phyloP scores from a whole-genome alignment of 2,113 vertebrate genomes.

The Thalassoma bifasciatum region DNA sequence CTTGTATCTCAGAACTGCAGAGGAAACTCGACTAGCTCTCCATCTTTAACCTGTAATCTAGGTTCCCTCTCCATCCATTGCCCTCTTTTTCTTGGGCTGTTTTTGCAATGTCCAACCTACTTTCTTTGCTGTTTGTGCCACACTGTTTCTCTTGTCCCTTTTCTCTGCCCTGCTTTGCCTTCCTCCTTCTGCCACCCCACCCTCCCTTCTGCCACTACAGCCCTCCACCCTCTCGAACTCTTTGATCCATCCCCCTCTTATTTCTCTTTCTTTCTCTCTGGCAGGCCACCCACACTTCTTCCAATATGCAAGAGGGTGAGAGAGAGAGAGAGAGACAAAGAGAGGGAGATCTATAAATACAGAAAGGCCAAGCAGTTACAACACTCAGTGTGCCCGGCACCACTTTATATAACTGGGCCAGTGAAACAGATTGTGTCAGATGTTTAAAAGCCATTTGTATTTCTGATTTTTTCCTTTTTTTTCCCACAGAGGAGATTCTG shows the following conservation, averaged over 20 bases:
- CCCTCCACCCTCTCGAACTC: constrained; percentile 47
- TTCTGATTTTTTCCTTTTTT: constrained; percentile 33
- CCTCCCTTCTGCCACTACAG: constrained; percentile 47
- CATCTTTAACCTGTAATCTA: constrained; percentile 20
- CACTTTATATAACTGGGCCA: constrained; percentile 76
- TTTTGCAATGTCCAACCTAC: constrained; percentile 40
- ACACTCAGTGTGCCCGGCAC: constrained; percentile 58
- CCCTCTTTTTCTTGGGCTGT: constrained; percentile 5
- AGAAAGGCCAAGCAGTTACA: constrained; percentile 68
- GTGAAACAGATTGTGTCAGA: constrained; percentile 61
- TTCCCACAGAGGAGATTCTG: constrained; percentile 41
- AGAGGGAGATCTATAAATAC: constrained; percentile 79
- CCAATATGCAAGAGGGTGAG: constrained; percentile 56
- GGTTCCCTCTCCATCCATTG: constrained; percentile 15
- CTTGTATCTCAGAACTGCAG: neutral
- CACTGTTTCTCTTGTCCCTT: constrained; percentile 46
- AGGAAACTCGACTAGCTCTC: neutral
- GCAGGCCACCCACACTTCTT: constrained; percentile 70
- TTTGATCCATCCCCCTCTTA: constrained; percentile 56
- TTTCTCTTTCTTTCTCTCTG: constrained; percentile 50
- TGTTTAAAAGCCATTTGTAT: constrained; percentile 64
- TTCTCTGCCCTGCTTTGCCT: constrained; percentile 44
- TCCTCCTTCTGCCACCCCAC: constrained; percentile 43
- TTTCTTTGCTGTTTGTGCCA: constrained; percentile 52
- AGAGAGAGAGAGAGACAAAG: constrained; percentile 14